Conservation (phyloP, 2,797 vertebrate genomes). For the Lutjanus campechanus region DNA sequence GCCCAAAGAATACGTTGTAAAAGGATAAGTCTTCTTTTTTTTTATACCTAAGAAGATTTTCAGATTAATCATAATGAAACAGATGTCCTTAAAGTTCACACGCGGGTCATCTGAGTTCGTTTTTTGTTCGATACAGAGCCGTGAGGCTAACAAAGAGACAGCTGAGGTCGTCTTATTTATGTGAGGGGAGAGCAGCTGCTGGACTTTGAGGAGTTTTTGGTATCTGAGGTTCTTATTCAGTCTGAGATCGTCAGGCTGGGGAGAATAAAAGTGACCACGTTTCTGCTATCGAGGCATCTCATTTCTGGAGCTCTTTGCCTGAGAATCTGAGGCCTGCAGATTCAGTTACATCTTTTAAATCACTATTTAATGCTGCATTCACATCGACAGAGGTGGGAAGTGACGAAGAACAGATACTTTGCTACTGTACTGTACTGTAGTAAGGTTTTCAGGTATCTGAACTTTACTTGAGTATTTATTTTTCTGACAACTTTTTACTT, state of each 20-base stretch:
- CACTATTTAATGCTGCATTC: too few species aligned
- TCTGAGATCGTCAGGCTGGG: background rate
- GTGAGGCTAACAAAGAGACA: background rate
- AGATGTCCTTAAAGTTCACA: conserved; percentile 37
- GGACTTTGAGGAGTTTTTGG: background rate
- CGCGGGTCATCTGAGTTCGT: conserved; percentile 7
- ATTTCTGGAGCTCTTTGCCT: background rate
- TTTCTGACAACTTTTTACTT: too few species aligned
- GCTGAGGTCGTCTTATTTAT: background rate
- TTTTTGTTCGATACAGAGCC: conserved; percentile 24
- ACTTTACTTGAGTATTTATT: too few species aligned
- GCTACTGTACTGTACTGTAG: too few species aligned
- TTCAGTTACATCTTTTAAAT: background rate
- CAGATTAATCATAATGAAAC: conserved; percentile 30
- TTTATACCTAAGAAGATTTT: conserved; percentile 42
- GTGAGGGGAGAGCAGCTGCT: background rate
- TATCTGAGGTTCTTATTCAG: background rate
- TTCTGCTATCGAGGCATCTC: background rate
- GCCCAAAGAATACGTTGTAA: conserved; percentile 43
- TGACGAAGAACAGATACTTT: too few species aligned
- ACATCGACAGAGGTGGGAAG: too few species aligned
- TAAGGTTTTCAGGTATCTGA: too few species aligned
- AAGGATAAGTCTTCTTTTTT: conserved; percentile 31
- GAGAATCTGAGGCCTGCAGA: background rate
- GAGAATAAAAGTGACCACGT: background rate